Evolutionary conservation across 2,888 invertebrate genomes (phyloP).

Genomic region (Leptodirus hochenwartii): DNA sequence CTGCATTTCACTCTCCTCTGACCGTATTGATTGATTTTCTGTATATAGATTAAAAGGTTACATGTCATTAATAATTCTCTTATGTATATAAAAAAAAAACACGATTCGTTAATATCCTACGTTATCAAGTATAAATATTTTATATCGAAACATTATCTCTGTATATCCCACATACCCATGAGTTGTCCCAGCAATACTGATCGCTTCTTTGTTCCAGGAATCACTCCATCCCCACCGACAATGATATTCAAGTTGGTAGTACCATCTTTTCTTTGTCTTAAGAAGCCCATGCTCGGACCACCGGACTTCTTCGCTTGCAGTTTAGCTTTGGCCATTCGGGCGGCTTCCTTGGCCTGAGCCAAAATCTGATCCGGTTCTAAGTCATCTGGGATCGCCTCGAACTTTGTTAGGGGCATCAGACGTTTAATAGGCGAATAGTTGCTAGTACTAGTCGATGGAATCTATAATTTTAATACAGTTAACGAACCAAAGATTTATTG

Average conservation of each 20-base stretch:
- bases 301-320: constrained; percentile 30
- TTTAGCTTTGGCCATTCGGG: constrained; percentile 47
- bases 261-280: constrained; percentile 73
- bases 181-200: constrained; percentile 67
- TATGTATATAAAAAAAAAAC: no score
- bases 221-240: constrained; percentile 52
- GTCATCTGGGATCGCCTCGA: constrained; percentile 62
- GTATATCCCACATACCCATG: no score
- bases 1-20: no score
- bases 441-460: no score
- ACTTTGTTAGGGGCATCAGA: constrained; percentile 41
- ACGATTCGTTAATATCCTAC: no score
- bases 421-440: constrained; percentile 18
- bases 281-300: constrained; percentile 51
- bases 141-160: no score
- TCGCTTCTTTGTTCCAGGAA: constrained; percentile 57
- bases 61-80: no score
- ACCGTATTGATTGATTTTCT: no score
- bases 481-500: no score
- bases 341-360: constrained; percentile 36
- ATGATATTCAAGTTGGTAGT: constrained; percentile 76
- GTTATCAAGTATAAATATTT: no score
- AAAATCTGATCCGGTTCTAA: constrained; percentile 60
- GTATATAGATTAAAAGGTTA: no score
- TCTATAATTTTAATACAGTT: no score